Evolutionary conservation across 2,888 invertebrate genomes (phyloP), one percentile per base, ranked within the genome.

Genomic region (Mythimna impura): DNA sequence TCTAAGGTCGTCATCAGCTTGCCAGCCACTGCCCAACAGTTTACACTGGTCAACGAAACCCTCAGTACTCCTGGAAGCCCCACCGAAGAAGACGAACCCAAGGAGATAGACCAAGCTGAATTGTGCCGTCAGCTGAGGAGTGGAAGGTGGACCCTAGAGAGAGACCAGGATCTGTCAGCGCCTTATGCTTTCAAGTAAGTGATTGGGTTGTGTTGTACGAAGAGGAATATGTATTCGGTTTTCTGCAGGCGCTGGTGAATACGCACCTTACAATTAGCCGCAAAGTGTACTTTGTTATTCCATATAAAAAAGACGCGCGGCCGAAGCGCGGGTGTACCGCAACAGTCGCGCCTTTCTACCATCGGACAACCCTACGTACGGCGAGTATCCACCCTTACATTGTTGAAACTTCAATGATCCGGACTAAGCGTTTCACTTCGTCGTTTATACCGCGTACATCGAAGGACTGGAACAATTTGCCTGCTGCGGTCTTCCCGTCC

Each of bases 141-240:
- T 47, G 97, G 97, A 82, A 93, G 97, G 63, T 98, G 98, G 98
- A 98, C 97, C 0, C 90, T 98, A 77, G 98, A 98, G 89, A 96
- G 98, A 72, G 98, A 98, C 84, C 97, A 98, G 89, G 98, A 98
- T 92, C 94, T 98, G 78, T 97, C 98, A 0, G 98, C 97, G 74
- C 98, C 98, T 83, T 98, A 98, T 88, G 97, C 98, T 87, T 98
- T 97, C 91, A 96, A 96, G 97, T 97, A 87, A 94, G 94, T 80
- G 10, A 50, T 73, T 20, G 2, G 3, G 9, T 66, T 58, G 17
- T 47, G 47, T 47, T 47, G 47, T 17, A 17, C 17, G 43, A 36
- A 52, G 1, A 58, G 9, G 30, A 43, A 25, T 63, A 9, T 67
- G n/a, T 20, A 50, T 36, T 58, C 0, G 14, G 3, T 58, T 75